phyloP scores from a whole-genome alignment of 1,140 invertebrate species.

The Gonatopus flavifemur region DNA sequence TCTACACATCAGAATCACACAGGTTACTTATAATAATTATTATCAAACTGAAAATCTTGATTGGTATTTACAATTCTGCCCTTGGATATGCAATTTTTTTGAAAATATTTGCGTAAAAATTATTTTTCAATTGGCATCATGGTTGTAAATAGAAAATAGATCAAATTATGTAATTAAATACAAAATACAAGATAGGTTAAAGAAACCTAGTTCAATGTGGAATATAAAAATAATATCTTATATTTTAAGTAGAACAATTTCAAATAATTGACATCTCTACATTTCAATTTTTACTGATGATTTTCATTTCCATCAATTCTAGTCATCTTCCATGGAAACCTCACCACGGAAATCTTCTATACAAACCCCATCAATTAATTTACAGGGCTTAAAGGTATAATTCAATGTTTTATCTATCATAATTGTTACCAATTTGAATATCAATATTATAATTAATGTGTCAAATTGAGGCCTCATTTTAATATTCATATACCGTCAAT shows the following conservation, averaged over 20 bases:
- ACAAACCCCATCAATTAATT: slow-evolving; percentile 21
- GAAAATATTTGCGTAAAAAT: too few relatives aligned
- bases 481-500: slow-evolving; percentile 2
- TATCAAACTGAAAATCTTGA: too few relatives aligned
- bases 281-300: not conserved
- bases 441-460: not conserved
- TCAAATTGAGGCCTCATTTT: not conserved
- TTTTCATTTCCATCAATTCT: slow-evolving; percentile 16
- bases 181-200: too few relatives aligned
- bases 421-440: not conserved
- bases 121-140: too few relatives aligned
- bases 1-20: too few relatives aligned
- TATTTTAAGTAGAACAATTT: not conserved
- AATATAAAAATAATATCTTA: not conserved
- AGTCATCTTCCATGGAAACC: slow-evolving; percentile 13
- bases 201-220: too few relatives aligned
- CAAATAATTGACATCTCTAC: not conserved
- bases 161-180: too few relatives aligned
- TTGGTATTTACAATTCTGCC: too few relatives aligned
- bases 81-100: too few relatives aligned
- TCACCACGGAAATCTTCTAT: slow-evolving; percentile 7
- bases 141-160: too few relatives aligned
- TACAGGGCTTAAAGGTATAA: slow-evolving; percentile 37
- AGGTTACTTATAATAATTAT: too few relatives aligned
- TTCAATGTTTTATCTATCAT: slow-evolving; percentile 3